phyloP scores from a whole-genome alignment of 2,888 invertebrate species.

The Endomychus coccineus region DNA sequence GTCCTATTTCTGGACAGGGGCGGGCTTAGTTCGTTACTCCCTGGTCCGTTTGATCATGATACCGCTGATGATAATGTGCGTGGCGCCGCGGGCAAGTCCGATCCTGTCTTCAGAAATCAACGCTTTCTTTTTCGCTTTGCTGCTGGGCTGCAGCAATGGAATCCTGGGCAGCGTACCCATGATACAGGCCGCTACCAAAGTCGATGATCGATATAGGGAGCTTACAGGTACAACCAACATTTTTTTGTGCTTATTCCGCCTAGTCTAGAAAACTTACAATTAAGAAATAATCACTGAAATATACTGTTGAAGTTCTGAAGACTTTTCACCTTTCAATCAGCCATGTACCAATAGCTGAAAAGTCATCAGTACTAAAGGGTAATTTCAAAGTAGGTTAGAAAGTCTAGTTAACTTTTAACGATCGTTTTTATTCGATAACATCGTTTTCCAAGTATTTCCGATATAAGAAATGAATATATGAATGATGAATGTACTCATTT shows the following conservation, averaged over 20 bases:
- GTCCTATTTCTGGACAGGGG: conserved; percentile 76
- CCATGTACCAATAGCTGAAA: too few species aligned
- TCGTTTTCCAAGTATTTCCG: too few species aligned
- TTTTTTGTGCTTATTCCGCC: too few species aligned
- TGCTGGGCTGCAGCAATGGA: conserved; percentile 78
- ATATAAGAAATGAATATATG: too few species aligned
- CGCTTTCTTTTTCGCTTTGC: conserved; percentile 57
- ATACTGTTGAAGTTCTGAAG: not conserved
- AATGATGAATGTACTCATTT: too few species aligned
- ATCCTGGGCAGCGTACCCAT: conserved; percentile 87
- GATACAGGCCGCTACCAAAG: conserved; percentile 83
- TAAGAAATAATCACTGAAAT: too few species aligned
- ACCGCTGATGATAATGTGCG: conserved; percentile 74
- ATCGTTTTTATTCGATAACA: too few species aligned
- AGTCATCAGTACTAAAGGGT: too few species aligned
- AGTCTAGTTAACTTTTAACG: too few species aligned
- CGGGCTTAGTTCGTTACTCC: conserved; percentile 68
- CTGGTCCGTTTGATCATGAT: conserved; percentile 67
- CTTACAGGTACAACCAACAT: conserved; percentile 65
- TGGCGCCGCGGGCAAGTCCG: conserved; percentile 68
- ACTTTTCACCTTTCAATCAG: too few species aligned
- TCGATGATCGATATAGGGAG: conserved; percentile 78
- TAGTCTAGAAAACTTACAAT: too few species aligned
- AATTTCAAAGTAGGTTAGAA: too few species aligned
- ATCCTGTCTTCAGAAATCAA: conserved; percentile 62